phyloP scores from a whole-genome alignment of 2,888 invertebrate species.

The Dasypogon diadema region DNA sequence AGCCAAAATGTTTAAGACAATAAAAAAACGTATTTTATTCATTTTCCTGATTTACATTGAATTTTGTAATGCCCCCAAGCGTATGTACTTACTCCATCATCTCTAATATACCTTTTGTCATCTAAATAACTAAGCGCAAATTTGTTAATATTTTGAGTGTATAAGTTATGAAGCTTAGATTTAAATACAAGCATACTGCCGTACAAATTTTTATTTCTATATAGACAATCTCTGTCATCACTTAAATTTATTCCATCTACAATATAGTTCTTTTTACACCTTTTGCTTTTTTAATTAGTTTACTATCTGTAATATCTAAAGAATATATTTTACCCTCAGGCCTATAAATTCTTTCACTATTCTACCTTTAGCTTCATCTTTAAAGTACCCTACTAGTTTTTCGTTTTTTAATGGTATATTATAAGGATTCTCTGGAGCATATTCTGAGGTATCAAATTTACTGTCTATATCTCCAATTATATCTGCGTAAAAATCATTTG shows the following conservation, averaged over 20 bases:
- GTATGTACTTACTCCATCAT: neutral
- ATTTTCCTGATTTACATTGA: no score
- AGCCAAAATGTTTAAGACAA: no score
- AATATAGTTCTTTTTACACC: neutral
- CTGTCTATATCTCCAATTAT: conserved; percentile 37
- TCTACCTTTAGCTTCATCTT: conserved; percentile 52
- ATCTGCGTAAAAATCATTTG: conserved; percentile 54
- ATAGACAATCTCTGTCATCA: neutral
- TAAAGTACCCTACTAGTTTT: conserved; percentile 52
- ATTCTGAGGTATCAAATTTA: conserved; percentile 62
- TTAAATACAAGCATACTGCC: conserved; percentile 32
- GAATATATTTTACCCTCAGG: conserved; percentile 51
- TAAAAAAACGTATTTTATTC: no score
- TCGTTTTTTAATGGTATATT: conserved; percentile 55
- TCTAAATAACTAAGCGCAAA: conserved; percentile 12
- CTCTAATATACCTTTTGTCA: neutral
- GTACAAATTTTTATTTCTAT: conserved; percentile 9
- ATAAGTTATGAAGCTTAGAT: conserved; percentile 38
- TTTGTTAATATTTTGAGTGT: conserved; percentile 40
- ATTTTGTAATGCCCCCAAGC: neutral
- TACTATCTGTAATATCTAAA: neutral
- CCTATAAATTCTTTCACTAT: conserved; percentile 53
- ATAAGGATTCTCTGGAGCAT: conserved; percentile 58
- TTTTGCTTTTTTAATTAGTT: conserved; percentile 44
- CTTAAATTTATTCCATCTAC: neutral